Percentiles rank a stretch among this genome's conserved stretches.
These are phyloP conservation scores for Brachyptera risi DNA, from an alignment of 2,888 invertebrate genomes.

Conservation along the genomic window DNA sequence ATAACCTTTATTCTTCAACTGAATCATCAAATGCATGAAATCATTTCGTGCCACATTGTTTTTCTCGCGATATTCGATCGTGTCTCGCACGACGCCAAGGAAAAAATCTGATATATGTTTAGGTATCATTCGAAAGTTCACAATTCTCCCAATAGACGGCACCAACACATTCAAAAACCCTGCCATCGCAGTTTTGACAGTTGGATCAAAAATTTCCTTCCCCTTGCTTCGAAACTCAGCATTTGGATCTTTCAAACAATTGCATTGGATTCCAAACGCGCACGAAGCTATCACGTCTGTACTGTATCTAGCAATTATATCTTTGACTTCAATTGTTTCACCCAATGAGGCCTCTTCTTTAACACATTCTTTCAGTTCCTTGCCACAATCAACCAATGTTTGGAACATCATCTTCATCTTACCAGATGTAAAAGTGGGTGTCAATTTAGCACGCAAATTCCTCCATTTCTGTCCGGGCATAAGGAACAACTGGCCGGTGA, in stretches of 20 bases:
- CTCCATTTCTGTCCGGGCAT: slow-evolving; percentile 42
- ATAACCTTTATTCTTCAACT: slow-evolving; percentile 30
- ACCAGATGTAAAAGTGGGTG: slow-evolving; percentile 45
- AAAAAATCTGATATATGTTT: slow-evolving; percentile 39
- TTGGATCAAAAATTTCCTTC: slow-evolving; percentile 36
- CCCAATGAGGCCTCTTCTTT: slow-evolving; percentile 25
- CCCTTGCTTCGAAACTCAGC: slow-evolving; percentile 42
- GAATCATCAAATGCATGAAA: slow-evolving; percentile 33
- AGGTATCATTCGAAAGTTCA: not conserved
- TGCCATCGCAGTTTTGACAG: slow-evolving; percentile 41
- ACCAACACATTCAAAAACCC: slow-evolving; percentile 47
- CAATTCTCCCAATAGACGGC: slow-evolving; percentile 46
- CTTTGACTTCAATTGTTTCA: slow-evolving; percentile 31
- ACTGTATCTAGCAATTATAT: slow-evolving; percentile 33
- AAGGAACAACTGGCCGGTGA: slow-evolving; percentile 40
- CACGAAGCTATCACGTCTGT: slow-evolving; percentile 42
- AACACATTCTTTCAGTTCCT: slow-evolving; percentile 34
- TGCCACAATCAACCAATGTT: slow-evolving; percentile 38
- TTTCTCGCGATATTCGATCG: slow-evolving; percentile 37
- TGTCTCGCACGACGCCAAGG: slow-evolving; percentile 43
- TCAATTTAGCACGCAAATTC: slow-evolving; percentile 42
- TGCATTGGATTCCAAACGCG: slow-evolving; percentile 46
- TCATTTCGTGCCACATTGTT: slow-evolving; percentile 36
- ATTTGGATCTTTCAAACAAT: slow-evolving; percentile 41
- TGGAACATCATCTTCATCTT: slow-evolving; percentile 44